Evolutionary conservation across 2,797 vertebrate genomes (phyloP).

Genomic region (Amniataba percoides): DNA sequence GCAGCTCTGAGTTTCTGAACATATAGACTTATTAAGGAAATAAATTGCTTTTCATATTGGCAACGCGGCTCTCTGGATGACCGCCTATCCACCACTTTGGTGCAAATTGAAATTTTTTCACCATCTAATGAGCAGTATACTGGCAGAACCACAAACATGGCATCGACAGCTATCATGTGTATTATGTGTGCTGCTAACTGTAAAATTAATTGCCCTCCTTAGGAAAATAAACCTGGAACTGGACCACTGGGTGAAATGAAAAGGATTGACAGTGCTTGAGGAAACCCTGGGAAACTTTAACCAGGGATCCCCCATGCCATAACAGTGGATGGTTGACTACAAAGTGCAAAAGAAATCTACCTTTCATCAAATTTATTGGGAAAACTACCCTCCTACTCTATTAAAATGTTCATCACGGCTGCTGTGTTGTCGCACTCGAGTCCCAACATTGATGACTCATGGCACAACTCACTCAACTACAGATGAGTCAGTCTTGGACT

Average conservation of each 20-base stretch:
- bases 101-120: background rate
- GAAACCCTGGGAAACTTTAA: conserved; percentile 15
- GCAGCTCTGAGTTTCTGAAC: background rate
- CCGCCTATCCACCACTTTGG: background rate
- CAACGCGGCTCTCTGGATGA: background rate
- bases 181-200: background rate
- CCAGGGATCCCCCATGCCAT: background rate
- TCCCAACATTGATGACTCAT: conserved; percentile 74
- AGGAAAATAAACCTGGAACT: conserved; percentile 1
- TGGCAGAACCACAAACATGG: background rate
- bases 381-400: conserved; percentile 58
- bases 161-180: background rate
- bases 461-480: conserved; percentile 69
- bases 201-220: conserved; percentile 5
- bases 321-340: background rate
- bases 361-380: conserved; percentile 50
- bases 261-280: conserved; percentile 7
- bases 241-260: conserved; percentile 11
- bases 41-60: background rate
- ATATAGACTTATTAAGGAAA: background rate
- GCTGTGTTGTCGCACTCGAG: conserved; percentile 55
- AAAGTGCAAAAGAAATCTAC: conserved; percentile 21
- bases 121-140: background rate
- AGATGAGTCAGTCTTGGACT: conserved; percentile 70
- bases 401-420: conserved; percentile 44